A percentile compares a stretch with the other conserved stretches of the same genome.
These are phyloP conservation scores for Lerista edwardsae DNA, from an alignment of 2,797 vertebrate species.

Conservation along the genomic window DNA sequence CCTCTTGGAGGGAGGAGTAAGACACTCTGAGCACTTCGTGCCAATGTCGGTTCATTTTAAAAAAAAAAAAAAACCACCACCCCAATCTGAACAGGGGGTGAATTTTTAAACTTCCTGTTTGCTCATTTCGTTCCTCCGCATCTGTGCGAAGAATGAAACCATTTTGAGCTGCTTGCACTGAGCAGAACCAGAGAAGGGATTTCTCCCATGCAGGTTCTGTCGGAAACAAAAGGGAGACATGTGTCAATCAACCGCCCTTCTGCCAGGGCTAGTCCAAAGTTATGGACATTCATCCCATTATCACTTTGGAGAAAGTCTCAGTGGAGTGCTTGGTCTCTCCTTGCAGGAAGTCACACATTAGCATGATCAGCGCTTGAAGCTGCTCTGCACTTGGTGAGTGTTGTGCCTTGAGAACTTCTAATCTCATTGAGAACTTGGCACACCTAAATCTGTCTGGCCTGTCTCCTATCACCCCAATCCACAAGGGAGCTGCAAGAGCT, in stretches of 20 bases:
- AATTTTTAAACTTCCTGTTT: neutral
- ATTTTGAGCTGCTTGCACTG: neutral
- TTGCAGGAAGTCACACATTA: neutral
- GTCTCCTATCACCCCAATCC: neutral
- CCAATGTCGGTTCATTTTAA: neutral
- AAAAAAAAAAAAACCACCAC: too few relatives aligned
- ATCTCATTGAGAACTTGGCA: neutral
- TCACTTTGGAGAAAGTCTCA: too few relatives aligned
- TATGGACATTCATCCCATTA: too few relatives aligned
- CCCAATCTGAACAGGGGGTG: neutral
- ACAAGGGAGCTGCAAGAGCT: neutral
- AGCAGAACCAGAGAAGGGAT: too few relatives aligned
- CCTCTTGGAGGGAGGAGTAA: neutral
- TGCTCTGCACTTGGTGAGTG: neutral
- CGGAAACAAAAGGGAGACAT: too few relatives aligned
- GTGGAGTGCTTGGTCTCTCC: too few relatives aligned
- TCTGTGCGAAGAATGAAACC: neutral
- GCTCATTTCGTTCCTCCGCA: neutral
- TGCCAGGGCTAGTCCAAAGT: too few relatives aligned
- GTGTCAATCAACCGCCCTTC: too few relatives aligned
- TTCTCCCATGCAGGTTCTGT: too few relatives aligned
- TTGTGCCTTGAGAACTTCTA: neutral
- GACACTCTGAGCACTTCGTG: slow-evolving; percentile 15
- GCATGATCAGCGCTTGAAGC: neutral
- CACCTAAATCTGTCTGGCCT: neutral